These are phyloP conservation scores for Itoplectis maculator DNA, from an alignment of 2,888 invertebrate species.

Conservation along the genomic window DNA sequence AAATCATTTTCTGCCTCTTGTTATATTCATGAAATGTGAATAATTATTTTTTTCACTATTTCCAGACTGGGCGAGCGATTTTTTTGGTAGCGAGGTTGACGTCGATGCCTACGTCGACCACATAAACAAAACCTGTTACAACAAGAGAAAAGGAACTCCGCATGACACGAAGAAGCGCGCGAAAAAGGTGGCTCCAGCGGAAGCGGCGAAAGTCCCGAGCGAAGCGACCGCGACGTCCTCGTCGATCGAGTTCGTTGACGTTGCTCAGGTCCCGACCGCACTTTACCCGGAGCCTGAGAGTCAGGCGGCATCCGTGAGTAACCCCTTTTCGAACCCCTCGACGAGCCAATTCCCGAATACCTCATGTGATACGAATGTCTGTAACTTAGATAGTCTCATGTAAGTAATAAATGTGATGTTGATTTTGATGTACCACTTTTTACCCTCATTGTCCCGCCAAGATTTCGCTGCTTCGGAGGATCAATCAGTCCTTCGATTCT, in stretches of 20 bases:
- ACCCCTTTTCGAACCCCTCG: neutral
- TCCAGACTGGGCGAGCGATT: conserved; percentile 25
- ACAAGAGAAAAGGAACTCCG: conserved; percentile 3
- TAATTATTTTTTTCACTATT: neutral
- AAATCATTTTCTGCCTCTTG: neutral
- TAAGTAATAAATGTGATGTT: conserved; percentile 23
- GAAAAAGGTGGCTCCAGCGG: neutral
- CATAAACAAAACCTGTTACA: conserved; percentile 34
- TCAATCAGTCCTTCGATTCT: neutral
- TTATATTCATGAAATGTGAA: neutral
- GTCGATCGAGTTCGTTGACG: conserved; percentile 3
- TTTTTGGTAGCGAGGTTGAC: conserved; percentile 16
- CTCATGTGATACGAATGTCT: conserved; percentile 28
- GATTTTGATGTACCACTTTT: neutral
- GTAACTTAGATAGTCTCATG: conserved; percentile 38
- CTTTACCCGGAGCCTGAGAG: neutral
- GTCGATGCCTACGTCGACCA: conserved; percentile 24
- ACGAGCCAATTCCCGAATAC: conserved; percentile 1
- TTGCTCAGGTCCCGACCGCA: neutral
- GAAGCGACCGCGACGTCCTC: neutral
- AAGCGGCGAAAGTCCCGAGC: neutral
- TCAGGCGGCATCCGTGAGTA: conserved; percentile 18
- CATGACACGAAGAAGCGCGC: neutral
- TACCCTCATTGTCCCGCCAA: neutral
- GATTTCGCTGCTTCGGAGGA: neutral